Conservation (phyloP, 2,113 vertebrate genomes). For the Podiceps cristatus region DNA sequence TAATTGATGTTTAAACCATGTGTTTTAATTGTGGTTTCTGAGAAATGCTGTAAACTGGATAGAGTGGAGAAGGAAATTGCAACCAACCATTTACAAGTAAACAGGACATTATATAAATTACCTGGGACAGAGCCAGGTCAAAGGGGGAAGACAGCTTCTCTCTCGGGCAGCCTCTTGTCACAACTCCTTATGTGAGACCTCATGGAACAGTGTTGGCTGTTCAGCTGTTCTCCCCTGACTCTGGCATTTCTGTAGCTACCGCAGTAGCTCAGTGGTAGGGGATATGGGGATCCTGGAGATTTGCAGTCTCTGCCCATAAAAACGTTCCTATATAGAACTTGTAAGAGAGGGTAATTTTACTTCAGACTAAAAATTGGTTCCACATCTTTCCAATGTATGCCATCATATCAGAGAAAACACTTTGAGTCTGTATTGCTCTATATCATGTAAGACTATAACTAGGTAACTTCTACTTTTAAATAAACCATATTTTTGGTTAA, state of each 20-base stretch:
- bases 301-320: not conserved
- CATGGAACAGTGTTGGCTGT: accelerated
- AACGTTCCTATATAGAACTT: not conserved
- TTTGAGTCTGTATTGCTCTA: not conserved
- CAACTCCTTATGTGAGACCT: accelerated
- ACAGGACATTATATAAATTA: not conserved
- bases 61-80: not conserved
- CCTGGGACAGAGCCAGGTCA: not conserved
- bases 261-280: accelerated
- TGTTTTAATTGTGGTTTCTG: not conserved
- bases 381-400: not conserved
- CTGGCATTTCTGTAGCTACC: not conserved
- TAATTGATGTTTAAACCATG: not conserved
- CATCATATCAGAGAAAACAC: not conserved
- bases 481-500: not conserved
- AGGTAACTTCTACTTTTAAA: not conserved
- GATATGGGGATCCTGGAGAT: not conserved
- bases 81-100: not conserved
- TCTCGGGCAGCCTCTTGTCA: not conserved
- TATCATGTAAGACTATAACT: not conserved
- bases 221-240: not conserved
- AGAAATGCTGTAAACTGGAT: not conserved
- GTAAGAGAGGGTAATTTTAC: not conserved
- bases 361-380: not conserved
- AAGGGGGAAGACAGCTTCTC: not conserved